Base-by-base conservation (phyloP, 2,888 invertebrate species). In the Griposia aprilina region DNA sequence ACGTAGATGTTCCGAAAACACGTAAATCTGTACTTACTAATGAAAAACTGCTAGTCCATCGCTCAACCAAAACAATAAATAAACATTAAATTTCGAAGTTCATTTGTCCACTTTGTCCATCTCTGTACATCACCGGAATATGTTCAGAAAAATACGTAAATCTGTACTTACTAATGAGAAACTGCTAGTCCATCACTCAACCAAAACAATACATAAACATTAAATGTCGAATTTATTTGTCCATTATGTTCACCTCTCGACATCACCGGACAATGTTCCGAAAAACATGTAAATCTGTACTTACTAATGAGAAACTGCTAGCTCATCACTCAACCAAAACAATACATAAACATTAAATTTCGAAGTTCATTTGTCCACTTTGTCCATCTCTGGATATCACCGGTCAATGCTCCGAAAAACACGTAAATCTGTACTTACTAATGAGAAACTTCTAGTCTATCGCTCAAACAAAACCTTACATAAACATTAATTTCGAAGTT, bases 401-500 rank as follows among this genome's bases (percentile, higher is more conserved):
- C 57, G 77, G 81, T 78, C 80, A 76, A 48, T 68, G 71, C 13
- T 45, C 10, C 8, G 10, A 45, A 45, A 45, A 45, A 45, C 45
- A 45, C 45, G 8, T 45, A 45, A 45, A 45, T 52, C 52, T 52
- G 52, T 23, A 52, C 50, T 50, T 7, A 17, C 11, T 69, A 52
- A 52, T n/a, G 0, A 72, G 2, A 8, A 71, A 26, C 15, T 1
- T 7, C 26, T 1, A 59, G 57, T 6, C 1, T 11, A 45, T 23
- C 57, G 67, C 17, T 57, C 30, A 74, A 57, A 10, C 26, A 70
- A 68, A 63, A 57, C 41, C n/a, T 57, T 72, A 41, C 57, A 52
- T 74, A 55, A 26, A 60, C 55, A 52, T 82, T 10, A 73, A 71
- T 76, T 62, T 62, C 55, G 63, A 81, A 80, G 77, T 83, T 80